Percentiles rank a stretch among this genome's conserved stretches.
phyloP scores from a whole-genome alignment of 1,140 invertebrate genomes.

The Bombyx mori region DNA sequence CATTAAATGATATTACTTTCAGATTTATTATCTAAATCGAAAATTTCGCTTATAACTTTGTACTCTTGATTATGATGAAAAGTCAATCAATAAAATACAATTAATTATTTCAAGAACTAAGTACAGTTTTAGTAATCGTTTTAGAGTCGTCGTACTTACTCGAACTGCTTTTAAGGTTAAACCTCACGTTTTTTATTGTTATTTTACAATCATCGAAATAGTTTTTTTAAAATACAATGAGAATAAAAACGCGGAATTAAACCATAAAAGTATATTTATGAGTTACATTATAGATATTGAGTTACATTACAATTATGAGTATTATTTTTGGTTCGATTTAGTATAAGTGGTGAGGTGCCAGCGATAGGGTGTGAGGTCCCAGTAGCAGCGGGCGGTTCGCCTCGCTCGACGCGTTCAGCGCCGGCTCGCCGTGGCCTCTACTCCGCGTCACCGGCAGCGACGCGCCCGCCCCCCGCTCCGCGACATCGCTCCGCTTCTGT shows the following conservation, averaged over 20 bases:
- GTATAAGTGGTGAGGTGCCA: slow-evolving; percentile 43
- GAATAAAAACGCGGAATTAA: too few species aligned
- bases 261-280: too few species aligned
- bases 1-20: background rate
- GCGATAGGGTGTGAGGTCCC: slow-evolving; percentile 24
- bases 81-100: background rate
- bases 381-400: slow-evolving; percentile 74
- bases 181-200: too few species aligned
- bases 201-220: too few species aligned
- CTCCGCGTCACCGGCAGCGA: slow-evolving; percentile 71
- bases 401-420: slow-evolving; percentile 85
- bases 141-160: too few species aligned
- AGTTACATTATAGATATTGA: too few species aligned
- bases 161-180: too few species aligned
- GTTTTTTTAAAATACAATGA: too few species aligned
- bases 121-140: too few species aligned
- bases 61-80: background rate
- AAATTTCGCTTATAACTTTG: background rate
- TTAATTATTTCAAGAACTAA: too few species aligned
- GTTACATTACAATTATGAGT: too few species aligned
- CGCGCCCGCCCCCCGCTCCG: slow-evolving; percentile 74
- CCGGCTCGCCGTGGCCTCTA: slow-evolving; percentile 82
- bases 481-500: slow-evolving; percentile 83
- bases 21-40: slow-evolving; percentile 5
- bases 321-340: background rate